phyloP scores from a whole-genome alignment of 2,888 invertebrate genomes.

The Eulithis prunata region DNA sequence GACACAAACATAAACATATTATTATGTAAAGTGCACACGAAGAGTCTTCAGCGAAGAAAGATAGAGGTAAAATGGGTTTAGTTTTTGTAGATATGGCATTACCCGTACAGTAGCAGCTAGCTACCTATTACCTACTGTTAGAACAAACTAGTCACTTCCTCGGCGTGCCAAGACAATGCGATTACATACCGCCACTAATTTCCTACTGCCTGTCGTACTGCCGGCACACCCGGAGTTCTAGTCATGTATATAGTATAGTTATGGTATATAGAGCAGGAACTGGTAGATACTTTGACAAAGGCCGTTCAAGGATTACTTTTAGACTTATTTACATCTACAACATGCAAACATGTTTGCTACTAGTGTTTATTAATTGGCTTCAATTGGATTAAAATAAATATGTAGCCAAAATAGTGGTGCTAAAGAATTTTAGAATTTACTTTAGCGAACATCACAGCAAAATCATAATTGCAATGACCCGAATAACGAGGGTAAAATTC shows the following conservation, averaged over 20 bases:
- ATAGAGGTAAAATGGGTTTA: too few relatives aligned
- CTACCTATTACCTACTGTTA: constrained; percentile 1
- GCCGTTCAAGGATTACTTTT: too few relatives aligned
- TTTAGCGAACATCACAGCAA: neutral
- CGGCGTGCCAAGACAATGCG: constrained; percentile 28
- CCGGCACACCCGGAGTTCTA: constrained; percentile 9
- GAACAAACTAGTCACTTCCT: constrained; percentile 29
- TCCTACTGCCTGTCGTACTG: constrained; percentile 17
- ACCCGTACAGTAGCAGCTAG: neutral
- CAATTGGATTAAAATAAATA: too few relatives aligned
- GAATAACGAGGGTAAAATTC: constrained; percentile 20
- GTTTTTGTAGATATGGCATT: too few relatives aligned
- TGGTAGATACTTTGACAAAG: neutral
- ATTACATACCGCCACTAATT: constrained; percentile 33
- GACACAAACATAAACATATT: too few relatives aligned
- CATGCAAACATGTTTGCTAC: too few relatives aligned
- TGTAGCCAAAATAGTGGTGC: too few relatives aligned
- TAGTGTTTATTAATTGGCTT: too few relatives aligned
- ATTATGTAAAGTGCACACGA: too few relatives aligned
- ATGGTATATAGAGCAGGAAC: constrained; percentile 15
- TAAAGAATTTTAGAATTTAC: neutral
- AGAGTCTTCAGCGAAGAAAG: too few relatives aligned
- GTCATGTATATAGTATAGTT: neutral
- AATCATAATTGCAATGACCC: constrained; percentile 12
- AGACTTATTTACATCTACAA: too few relatives aligned